Evolutionary conservation across 1,140 invertebrate genomes (phyloP).

Genomic region (Papilio polytes): DNA sequence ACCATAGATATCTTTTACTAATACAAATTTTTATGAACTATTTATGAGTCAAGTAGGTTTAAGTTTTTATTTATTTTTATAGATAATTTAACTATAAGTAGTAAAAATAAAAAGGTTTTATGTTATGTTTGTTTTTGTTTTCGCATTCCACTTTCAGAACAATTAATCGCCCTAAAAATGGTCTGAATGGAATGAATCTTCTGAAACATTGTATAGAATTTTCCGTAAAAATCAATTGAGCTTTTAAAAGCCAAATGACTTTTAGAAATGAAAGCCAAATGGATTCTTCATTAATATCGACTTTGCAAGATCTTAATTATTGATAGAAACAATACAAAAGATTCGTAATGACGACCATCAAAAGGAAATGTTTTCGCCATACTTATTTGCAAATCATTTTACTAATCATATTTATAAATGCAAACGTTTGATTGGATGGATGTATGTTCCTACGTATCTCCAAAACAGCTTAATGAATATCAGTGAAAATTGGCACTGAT

Average conservation of each 20-base stretch:
- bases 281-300: constrained; percentile 57
- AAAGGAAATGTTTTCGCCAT: background rate
- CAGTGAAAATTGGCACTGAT: too few species aligned
- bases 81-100: background rate
- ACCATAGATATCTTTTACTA: too few species aligned
- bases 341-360: background rate
- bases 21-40: background rate
- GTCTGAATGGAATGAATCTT: constrained; percentile 10
- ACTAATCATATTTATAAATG: too few species aligned
- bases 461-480: too few species aligned
- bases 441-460: too few species aligned
- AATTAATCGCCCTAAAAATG: constrained; percentile 47
- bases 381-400: background rate
- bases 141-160: background rate
- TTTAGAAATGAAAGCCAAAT: constrained; percentile 60
- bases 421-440: too few species aligned
- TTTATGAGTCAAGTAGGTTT: background rate
- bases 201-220: constrained; percentile 34
- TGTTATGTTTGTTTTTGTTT: background rate
- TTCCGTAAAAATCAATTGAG: constrained; percentile 67
- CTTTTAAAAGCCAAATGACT: constrained; percentile 69
- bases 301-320: constrained; percentile 10
- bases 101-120: background rate
- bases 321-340: constrained; percentile 21
- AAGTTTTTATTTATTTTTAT: constrained; percentile 16